Percentiles rank a stretch among this genome's conserved stretches.
These are phyloP conservation scores for Coryphaenoides rupestris DNA, from an alignment of 2,113 vertebrate species.

Conservation along the genomic window DNA sequence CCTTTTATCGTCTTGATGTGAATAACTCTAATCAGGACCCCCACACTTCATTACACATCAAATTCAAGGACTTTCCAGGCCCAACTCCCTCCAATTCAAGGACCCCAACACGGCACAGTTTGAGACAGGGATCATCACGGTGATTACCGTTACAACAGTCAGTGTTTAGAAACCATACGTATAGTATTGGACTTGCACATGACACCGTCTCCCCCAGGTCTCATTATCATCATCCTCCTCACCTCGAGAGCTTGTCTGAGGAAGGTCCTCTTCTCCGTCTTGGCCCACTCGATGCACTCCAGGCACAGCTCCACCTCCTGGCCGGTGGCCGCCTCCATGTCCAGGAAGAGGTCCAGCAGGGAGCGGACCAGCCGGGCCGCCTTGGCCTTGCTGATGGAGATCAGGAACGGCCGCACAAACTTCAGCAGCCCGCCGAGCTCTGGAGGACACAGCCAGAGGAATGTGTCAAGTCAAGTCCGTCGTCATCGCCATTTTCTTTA, in stretches of 20 bases:
- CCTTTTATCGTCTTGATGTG: too few relatives aligned
- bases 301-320: conserved; percentile 98
- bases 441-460: conserved; percentile 47
- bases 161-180: too few relatives aligned
- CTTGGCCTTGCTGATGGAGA: conserved; percentile 91
- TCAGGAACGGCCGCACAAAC: conserved; percentile 95
- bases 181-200: too few relatives aligned
- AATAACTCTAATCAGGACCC: too few relatives aligned
- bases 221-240: background rate
- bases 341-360: conserved; percentile 93
- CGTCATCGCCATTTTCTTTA: too few relatives aligned
- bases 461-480: conserved; percentile 19
- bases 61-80: too few relatives aligned
- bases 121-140: too few relatives aligned
- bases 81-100: too few relatives aligned
- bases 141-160: too few relatives aligned
- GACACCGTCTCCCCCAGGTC: too few relatives aligned
- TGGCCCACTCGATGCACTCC: conserved; percentile 99
- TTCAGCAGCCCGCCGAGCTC: conserved; percentile 97
- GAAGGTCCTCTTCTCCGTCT: conserved; percentile 97
- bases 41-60: too few relatives aligned
- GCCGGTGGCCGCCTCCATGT: conserved; percentile 98
- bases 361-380: conserved; percentile 93
- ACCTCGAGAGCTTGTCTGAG: conserved; percentile 97
- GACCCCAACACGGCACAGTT: too few relatives aligned